A percentile compares a stretch with the other conserved stretches of the same genome.
These are phyloP conservation scores for Drosophila aff. DNA, from an alignment of 1,140 invertebrate species.

Conservation along the genomic window DNA sequence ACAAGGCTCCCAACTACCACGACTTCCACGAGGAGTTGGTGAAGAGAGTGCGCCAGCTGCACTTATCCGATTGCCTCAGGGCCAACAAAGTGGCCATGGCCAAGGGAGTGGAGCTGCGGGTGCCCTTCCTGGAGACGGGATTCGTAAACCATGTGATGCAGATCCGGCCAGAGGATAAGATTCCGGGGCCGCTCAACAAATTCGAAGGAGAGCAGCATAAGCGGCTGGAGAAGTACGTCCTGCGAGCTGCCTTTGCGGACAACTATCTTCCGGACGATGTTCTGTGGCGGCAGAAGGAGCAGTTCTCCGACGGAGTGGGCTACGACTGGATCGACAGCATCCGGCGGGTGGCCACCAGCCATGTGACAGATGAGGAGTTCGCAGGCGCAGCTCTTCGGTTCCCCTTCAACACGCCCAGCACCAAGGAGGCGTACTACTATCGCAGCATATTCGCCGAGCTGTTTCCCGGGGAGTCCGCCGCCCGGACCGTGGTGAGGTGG, in stretches of 20 bases:
- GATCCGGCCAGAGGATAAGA: constrained; percentile 88
- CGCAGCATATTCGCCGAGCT: constrained; percentile 85
- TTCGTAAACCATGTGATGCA: constrained; percentile 92
- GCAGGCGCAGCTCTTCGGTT: constrained; percentile 87
- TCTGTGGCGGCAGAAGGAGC: constrained; percentile 96
- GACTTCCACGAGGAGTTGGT: constrained; percentile 92
- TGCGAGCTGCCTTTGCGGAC: constrained; percentile 91
- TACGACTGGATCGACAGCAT: constrained; percentile 84
- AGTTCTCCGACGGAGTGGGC: constrained; percentile 94
- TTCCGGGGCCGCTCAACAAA: constrained; percentile 88
- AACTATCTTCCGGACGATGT: constrained; percentile 92
- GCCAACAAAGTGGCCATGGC: constrained; percentile 94
- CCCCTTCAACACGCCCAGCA: constrained; percentile 90
- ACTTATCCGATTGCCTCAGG: constrained; percentile 94
- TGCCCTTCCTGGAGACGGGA: constrained; percentile 95
- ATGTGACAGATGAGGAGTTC: constrained; percentile 88
- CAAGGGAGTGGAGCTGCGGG: constrained; percentile 93
- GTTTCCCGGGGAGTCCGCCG: constrained; percentile 73
- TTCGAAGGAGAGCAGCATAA: constrained; percentile 48
- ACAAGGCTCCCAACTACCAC: constrained; percentile 90
- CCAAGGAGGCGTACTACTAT: constrained; percentile 95
- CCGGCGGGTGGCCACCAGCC: constrained; percentile 86
- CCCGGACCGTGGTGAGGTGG: constrained; percentile 76
- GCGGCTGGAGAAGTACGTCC: constrained; percentile 92
- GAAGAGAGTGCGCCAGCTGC: constrained; percentile 87